A percentile compares a stretch with the other conserved stretches of the same genome.
Evolutionary conservation across 2,113 vertebrate genomes (phyloP).

Genomic region (Sorex araneus): DNA sequence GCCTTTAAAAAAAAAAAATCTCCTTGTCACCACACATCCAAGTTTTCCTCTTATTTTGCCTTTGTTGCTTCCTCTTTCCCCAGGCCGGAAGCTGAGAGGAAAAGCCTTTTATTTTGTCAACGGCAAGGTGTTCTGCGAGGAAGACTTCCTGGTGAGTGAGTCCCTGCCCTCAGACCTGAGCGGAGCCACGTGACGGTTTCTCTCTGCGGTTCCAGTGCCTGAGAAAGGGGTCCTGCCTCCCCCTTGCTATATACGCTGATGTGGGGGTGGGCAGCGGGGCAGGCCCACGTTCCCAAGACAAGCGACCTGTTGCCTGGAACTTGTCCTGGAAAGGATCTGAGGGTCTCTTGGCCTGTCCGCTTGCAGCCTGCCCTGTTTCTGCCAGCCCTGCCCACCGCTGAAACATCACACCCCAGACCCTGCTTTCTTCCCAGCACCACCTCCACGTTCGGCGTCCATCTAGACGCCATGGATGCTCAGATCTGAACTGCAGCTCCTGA

Average conservation of each 20-base stretch:
- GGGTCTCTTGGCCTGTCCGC: not conserved
- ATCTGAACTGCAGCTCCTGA: not conserved
- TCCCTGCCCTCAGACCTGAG: not conserved
- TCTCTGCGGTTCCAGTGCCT: fast-evolving
- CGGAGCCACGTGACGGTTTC: too few species aligned
- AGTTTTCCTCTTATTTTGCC: not conserved
- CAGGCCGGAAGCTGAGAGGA: slow-evolving; percentile 93
- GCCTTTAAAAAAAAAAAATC: not conserved
- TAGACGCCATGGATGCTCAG: too few species aligned
- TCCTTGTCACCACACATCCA: not conserved
- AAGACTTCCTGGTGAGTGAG: slow-evolving; percentile 97
- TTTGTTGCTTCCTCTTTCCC: slow-evolving; percentile 43
- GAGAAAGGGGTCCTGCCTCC: not conserved
- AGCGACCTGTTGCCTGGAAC: not conserved
- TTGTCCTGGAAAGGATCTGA: not conserved
- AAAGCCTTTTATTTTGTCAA: slow-evolving; percentile 94
- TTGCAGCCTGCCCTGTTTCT: not conserved
- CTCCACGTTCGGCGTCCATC: not conserved
- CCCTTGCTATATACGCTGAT: not conserved
- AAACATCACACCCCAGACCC: too few species aligned
- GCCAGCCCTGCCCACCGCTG: too few species aligned
- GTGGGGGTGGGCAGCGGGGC: fast-evolving
- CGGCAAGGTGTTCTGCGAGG: slow-evolving; percentile 95
- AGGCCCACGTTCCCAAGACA: not conserved
- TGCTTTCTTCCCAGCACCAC: too few species aligned